Evolutionary conservation across 1,140 invertebrate species (phyloP).

Genomic region (Harlomillsia oculata): DNA sequence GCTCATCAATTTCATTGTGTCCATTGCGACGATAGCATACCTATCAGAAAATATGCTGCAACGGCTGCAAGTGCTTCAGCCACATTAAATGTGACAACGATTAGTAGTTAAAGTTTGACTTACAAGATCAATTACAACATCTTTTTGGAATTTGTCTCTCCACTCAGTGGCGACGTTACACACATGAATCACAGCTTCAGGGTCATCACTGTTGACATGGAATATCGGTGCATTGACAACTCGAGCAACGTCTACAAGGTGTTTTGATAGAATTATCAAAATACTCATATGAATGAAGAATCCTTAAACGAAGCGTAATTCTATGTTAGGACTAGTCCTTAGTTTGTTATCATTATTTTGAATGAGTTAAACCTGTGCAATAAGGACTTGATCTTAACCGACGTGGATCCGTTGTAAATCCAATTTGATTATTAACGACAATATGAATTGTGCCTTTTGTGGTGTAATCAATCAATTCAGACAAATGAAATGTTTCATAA

Average conservation of each 20-base stretch:
- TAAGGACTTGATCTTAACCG: constrained; percentile 94
- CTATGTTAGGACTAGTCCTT: no score
- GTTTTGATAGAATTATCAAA: no score
- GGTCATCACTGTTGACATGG: constrained; percentile 98
- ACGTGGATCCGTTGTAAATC: constrained; percentile 97
- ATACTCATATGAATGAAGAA: no score
- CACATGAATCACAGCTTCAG: constrained; percentile 95
- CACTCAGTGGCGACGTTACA: constrained; percentile 97
- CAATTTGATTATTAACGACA: constrained; percentile 97
- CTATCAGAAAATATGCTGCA: no score
- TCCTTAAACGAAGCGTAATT: no score
- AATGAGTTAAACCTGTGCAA: no score
- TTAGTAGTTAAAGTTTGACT: no score
- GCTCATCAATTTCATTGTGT: constrained; percentile 98
- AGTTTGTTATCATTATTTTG: no score
- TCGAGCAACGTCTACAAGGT: constrained; percentile 94
- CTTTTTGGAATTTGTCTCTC: constrained; percentile 95
- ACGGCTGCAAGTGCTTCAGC: no score
- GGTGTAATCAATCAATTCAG: constrained; percentile 93
- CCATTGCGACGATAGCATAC: constrained; percentile 90
- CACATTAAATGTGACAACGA: constrained; percentile 6
- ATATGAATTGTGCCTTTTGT: constrained; percentile 98
- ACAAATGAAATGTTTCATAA: constrained; percentile 97
- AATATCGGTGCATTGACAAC: constrained; percentile 99
- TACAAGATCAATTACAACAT: constrained; percentile 82